A percentile compares a stretch with the other conserved stretches of the same genome.
Evolutionary conservation across 92 coral and sea anemone genomes (phyloP).

Genomic region (Phenganax stokvisi): DNA sequence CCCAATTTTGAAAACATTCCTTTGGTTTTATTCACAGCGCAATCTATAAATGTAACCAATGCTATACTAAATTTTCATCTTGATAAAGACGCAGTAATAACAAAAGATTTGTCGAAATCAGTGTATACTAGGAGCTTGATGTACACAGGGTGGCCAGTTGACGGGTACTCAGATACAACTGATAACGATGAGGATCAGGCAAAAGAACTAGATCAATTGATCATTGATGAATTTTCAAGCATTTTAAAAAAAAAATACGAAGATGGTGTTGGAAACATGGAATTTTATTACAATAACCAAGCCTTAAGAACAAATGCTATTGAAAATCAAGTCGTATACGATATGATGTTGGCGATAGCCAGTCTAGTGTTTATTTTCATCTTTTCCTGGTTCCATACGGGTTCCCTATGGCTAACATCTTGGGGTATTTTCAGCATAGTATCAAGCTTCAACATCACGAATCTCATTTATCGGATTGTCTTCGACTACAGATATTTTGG

Average conservation of each 20-base stretch:
- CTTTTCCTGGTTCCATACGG: conserved; percentile 60
- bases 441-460: conserved; percentile 64
- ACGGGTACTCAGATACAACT: conserved; percentile 44
- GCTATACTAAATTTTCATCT: conserved; percentile 51
- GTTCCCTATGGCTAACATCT: conserved; percentile 66
- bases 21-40: conserved; percentile 46
- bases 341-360: conserved; percentile 58
- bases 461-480: conserved; percentile 56
- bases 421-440: conserved; percentile 70
- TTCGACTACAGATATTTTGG: conserved; percentile 69
- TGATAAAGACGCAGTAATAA: conserved; percentile 49
- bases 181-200: conserved; percentile 51
- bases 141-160: conserved; percentile 50
- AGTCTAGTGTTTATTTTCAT: conserved; percentile 58
- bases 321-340: conserved; percentile 53
- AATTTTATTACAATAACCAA: conserved; percentile 47
- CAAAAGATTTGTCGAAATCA: conserved; percentile 27
- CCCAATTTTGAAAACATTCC: conserved; percentile 55
- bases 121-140: conserved; percentile 45
- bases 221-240: conserved; percentile 44
- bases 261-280: conserved; percentile 52
- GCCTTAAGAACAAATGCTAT: conserved; percentile 46
- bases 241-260: conserved; percentile 32
- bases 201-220: conserved; percentile 33
- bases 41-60: conserved; percentile 3